Evolutionary conservation across 37 sponge, comb jelly and placozoan species (phyloP).

Genomic region (Axinella damicornis): DNA sequence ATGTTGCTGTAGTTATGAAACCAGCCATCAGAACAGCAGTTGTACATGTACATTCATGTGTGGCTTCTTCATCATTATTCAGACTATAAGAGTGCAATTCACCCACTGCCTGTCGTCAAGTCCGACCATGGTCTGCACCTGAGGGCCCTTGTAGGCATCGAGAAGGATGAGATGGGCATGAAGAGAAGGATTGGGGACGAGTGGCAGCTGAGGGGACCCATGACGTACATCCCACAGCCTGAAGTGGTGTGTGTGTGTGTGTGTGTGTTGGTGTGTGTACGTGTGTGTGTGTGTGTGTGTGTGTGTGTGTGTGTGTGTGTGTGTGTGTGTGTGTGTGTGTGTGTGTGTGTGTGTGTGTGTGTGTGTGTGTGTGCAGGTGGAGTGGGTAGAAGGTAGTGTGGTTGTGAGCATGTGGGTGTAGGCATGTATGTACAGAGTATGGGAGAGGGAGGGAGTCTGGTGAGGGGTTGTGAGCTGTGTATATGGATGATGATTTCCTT

Average conservation of each 20-base stretch:
- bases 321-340: conserved; percentile 4
- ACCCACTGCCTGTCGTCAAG: conserved; percentile 74
- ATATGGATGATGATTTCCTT: too few relatives aligned
- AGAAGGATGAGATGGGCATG: conserved; percentile 61
- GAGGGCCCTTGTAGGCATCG: conserved; percentile 65
- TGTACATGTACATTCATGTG: neutral
- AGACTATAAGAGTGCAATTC: conserved; percentile 60
- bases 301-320: too few relatives aligned
- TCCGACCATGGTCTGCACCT: conserved; percentile 87
- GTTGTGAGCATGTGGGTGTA: too few relatives aligned
- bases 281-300: too few relatives aligned
- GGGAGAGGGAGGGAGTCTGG: neutral
- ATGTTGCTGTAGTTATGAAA: too few relatives aligned
- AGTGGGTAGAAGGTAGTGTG: too few relatives aligned
- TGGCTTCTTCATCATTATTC: neutral
- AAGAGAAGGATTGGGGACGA: conserved; percentile 68
- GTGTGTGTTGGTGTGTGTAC: too few relatives aligned
- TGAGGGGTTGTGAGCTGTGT: neutral
- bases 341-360: neutral
- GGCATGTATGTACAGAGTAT: too few relatives aligned
- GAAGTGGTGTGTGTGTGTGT: conserved; percentile 68
- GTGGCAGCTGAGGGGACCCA: conserved; percentile 92
- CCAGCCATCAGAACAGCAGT: too few relatives aligned
- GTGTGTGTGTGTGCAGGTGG: conserved; percentile 5
- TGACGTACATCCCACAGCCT: conserved; percentile 79